Evolutionary conservation across 2,113 vertebrate species (phyloP), one percentile per base, ranked within the genome.

Genomic region (Actinemys pallida): DNA sequence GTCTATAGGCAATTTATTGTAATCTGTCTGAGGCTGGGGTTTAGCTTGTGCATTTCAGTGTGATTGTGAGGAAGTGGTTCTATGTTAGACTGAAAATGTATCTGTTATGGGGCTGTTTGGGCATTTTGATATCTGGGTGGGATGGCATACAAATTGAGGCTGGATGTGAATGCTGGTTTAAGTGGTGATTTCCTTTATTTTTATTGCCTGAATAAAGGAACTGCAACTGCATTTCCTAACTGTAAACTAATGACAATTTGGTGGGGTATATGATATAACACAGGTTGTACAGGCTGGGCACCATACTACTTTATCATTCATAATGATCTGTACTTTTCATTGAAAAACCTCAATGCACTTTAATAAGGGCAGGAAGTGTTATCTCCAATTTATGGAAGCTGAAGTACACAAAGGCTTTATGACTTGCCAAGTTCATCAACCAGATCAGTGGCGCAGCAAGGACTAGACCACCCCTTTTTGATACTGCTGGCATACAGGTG

Each of bases 101-200:
- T 86, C 50, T 39, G n/a, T 2, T 1, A 49, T 45, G 31, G n/a
- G n/a, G 24, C 49, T 42, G 35, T 0, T 0, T 6, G 0, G 0
- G 29, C 17, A 6, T 31, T 57, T n/a, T 89, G 75, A 39, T n/a
- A 16, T 59, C 25, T 20, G 17, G 10, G 27, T 47, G 45, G 24
- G 57, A 49, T 25, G 72, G 72, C 83, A 42, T 25, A 92, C 14
- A 29, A 57, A 83, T 13, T 76, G 57, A 20, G 10, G 54, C 59
- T 22, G 22, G 39, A 65, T 0, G 1, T 8, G 59, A 87, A 72
- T 4, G 8, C 8, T 57, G 42, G 35, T 4, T 65, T 76, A 24
- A 89, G 42, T 52, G 35, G 49, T 25, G 69, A 17, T 35, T 53
- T 8, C 45, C 72, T 76, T 84, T 13, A 54, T 35, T 35, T 78